Base-by-base conservation (phyloP, 2,113 vertebrate genomes). In the Tautogolabrus adspersus region DNA sequence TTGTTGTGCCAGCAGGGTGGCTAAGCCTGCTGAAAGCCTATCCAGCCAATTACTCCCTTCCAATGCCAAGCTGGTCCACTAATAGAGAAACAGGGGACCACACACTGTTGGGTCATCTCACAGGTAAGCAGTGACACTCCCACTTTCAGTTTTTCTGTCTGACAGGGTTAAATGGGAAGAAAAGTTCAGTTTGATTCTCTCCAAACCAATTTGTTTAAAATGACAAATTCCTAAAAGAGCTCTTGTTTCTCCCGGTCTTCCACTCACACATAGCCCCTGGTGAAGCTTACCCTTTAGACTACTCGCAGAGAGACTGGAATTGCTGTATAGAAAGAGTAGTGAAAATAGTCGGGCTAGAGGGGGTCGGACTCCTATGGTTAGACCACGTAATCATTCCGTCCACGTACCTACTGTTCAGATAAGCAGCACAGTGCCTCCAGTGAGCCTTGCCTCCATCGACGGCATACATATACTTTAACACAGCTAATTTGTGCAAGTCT, bases 21-120 rank as follows among this genome's bases (percentile, higher is more conserved):
- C 92, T 94, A 92, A 94, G 90, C 93, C 88, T 81, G 78, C 91
- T 69, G 88, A 92, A 94, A 90, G 90, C 90, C 90, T 58, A 85
- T 84, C 86, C 90, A 87, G 91, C 91, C 94, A 95, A 93, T 94
- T 95, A 94, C 89, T 93, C 89, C 84, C 74, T 64, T 82, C 83
- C 62, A 88, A 88, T 87, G 89, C 90, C 92, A 91, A 86, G 85
- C 81, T 82, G 81, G 67, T 87, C 87, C 82, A 81, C 80, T 94
- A 94, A 95, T 94, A 91, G 92, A 90, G 88, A 82, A 92, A 90
- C 93, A 67, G 70, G 91, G 90, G 93, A 93, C 72, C 74, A 5
- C 87, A 78, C 74, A 59, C 87, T 85, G 82, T 74, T 87, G 56
- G 89, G 87, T 90, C 84, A 82, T 85, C 76, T 76, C 42, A 56